These are phyloP conservation scores for Xenopus borealis DNA, from an alignment of 2,113 vertebrate species.

Conservation along the genomic window DNA sequence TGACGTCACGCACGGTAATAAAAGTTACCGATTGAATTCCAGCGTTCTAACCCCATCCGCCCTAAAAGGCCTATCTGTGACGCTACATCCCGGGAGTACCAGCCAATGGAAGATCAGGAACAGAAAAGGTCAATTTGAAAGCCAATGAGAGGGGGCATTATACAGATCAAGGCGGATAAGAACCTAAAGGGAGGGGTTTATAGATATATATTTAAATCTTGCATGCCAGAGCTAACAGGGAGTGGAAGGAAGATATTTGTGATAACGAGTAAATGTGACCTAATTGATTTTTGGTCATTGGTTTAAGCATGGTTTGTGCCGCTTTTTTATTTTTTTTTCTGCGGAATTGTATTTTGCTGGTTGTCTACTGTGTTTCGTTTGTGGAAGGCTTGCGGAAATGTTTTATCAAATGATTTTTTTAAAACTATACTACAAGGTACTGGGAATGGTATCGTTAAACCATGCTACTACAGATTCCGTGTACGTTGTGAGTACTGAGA, in stretches of 20 bases:
- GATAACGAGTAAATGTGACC: background rate
- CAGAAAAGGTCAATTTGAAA: background rate
- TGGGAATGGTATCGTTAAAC: too few species aligned
- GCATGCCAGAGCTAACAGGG: background rate
- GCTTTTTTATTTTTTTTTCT: too few species aligned
- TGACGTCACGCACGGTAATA: constrained; percentile 23
- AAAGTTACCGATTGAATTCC: background rate
- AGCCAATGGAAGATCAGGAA: background rate
- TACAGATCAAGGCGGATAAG: background rate
- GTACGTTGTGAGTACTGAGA: too few species aligned
- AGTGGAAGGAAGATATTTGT: background rate
- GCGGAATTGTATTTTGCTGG: too few species aligned
- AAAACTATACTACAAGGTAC: too few species aligned
- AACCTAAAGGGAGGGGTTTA: background rate
- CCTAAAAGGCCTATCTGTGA: constrained; percentile 15
- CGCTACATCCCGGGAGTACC: background rate
- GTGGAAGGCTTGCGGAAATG: too few species aligned
- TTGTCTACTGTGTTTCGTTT: too few species aligned
- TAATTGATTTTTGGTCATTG: too few species aligned
- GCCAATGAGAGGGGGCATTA: constrained; percentile 7
- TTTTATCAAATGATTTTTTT: too few species aligned
- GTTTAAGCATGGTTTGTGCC: too few species aligned
- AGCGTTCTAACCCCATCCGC: constrained; percentile 10
- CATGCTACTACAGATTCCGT: too few species aligned
- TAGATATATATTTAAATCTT: too few species aligned